Evolutionary conservation across 2,113 vertebrate genomes (phyloP), one percentile per base, ranked within the genome.

Genomic region (Eulacestoma nigropectus): DNA sequence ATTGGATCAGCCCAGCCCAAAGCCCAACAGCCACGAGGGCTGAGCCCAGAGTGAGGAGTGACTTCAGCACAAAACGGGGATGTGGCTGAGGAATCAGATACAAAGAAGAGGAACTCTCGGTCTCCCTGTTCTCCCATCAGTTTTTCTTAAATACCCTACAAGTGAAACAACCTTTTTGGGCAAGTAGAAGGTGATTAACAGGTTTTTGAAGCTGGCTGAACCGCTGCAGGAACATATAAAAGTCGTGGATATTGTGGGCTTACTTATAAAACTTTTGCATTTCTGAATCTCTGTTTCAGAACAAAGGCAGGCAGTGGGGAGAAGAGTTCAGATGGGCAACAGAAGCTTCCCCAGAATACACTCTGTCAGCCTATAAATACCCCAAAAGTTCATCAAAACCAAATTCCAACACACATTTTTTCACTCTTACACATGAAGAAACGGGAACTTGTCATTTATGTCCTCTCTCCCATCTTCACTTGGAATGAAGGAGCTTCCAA

Each of bases 361-460:
- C 2, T 46, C 13, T 8, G 14, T n/a, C 55, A 49, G 60, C n/a
- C 13, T 5, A 13, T 4, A 72, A 70, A 50, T 13, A 82, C 8
- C 46, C 33, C 32, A 2, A 8, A 59, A 67, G 35, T 9, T 50
- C 29, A 57, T 21, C 41, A 60, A 52, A 90, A 60, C 7, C 7
- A 30, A 70, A 37, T 23, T 26, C 33, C 64, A 75, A 11, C 39
- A 23, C 27, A 19, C 3, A 2, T 25, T 65, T 91, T 80, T n/a
- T 7, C 30, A 44, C 37, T 49, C 65, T 62, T n/a, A 10, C 6
- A 12, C 69, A 37, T 2, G 7, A 84, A 87, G 35, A 84, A 81
- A 55, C 0, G 3, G 25, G 10, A 72, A 19, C 9, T 29, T 2
- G 0, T 25, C 4, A 29, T n/a, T 20, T 14, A 35, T 16, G 16